Base-by-base conservation (phyloP, 2,888 invertebrate species). In the Magallana nippona region DNA sequence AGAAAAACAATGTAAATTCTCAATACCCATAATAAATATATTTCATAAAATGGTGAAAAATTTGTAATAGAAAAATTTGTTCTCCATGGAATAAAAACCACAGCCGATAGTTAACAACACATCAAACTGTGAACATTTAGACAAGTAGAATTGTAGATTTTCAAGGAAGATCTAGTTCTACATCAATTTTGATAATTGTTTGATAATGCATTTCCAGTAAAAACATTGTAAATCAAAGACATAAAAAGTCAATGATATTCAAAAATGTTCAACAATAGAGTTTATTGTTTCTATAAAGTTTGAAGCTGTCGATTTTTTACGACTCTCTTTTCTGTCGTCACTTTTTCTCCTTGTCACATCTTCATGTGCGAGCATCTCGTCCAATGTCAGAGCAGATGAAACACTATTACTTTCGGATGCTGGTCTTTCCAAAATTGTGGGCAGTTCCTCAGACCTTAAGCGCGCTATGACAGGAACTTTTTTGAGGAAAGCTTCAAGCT, bases 401-500 rank as follows among this genome's bases (percentile, higher is more conserved):
- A 71, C 1, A 10, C 71, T 71, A 32, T 27, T 32, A 22, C 71
- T 27, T 27, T 71, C 71, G 13, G 71, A 71, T 32, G 27, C 71
- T 15, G 71, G 71, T 71, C 71, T 71, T 32, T 71, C 71, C 71
- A 71, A 13, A 32, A 71, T 71, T 13, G 71, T 71, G 3, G 71
- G 71, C 22, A 71, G 71, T 22, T 71, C 71, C 71, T 22, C 71
- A 13, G 71, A 71, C 71, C 15, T 71, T 32, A 71, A 27, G 15
- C 71, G 71, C 3, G 71, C 71, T 22, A 44, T 5, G 44, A 71
- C 13, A 22, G 71, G 71, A 13, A 71, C 71, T 71, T 71, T 71
- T 71, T 71, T 71, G 71, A 99, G 97, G 95, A 99, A 99, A 96
- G 98, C 96, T 95, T 99, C 99, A 91, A 99, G 95, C 95, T 99